These are phyloP conservation scores for Larimichthys polyactis DNA, from an alignment of 2,113 vertebrate species.

Conservation along the genomic window DNA sequence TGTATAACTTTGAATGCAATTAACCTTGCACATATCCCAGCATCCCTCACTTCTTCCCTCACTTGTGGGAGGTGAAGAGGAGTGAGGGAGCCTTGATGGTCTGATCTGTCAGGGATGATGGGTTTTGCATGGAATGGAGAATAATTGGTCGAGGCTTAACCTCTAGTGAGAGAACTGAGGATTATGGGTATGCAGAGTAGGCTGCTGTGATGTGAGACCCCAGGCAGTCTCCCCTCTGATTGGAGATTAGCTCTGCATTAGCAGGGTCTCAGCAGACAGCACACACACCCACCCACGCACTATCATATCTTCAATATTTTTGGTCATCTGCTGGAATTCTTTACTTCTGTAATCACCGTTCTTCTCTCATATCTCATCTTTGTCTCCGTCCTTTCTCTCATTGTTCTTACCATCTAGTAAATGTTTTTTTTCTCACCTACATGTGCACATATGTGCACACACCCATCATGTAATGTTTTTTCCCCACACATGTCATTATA, in stretches of 20 bases:
- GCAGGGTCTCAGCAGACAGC: slow-evolving; percentile 7
- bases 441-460: too few species aligned
- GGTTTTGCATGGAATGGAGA: slow-evolving; percentile 5
- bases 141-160: slow-evolving; percentile 47
- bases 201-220: slow-evolving; percentile 36
- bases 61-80: not conserved
- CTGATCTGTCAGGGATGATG: slow-evolving; percentile 24
- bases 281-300: slow-evolving; percentile 1
- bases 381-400: not conserved
- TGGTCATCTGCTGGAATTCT: not conserved
- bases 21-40: slow-evolving; percentile 10
- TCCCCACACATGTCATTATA: too few species aligned
- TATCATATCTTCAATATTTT: slow-evolving; percentile 2
- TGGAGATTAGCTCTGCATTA: slow-evolving; percentile 36
- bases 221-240: slow-evolving; percentile 30
- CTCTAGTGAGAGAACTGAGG: slow-evolving; percentile 23
- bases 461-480: too few species aligned
- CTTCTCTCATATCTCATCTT: not conserved
- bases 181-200: slow-evolving; percentile 24
- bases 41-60: not conserved
- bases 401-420: too few species aligned
- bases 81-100: not conserved
- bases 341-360: slow-evolving; percentile 21
- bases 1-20: too few species aligned
- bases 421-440: too few species aligned